Percentiles rank a stretch among this genome's conserved stretches.
Conservation (phyloP, 2,888 invertebrate species). For the Pristionchus exspectatus region DNA sequence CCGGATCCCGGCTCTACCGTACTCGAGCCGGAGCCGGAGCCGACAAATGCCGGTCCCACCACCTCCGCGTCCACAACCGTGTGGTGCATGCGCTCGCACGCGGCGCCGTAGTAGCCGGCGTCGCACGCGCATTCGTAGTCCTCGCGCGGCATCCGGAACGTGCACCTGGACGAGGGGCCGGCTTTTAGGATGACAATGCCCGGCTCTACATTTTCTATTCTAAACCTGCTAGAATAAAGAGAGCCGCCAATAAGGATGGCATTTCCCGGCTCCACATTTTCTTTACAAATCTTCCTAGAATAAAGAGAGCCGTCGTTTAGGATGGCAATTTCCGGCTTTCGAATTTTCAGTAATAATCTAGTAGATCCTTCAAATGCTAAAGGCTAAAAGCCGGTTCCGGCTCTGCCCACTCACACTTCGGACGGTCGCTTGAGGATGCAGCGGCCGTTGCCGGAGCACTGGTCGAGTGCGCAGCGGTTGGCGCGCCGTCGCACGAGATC, state of each 20-base stretch:
- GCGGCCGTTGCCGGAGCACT: slow-evolving; percentile 53
- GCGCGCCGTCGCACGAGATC: slow-evolving; percentile 53
- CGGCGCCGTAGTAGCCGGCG: slow-evolving; percentile 35
- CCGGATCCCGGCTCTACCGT: slow-evolving; percentile 1
- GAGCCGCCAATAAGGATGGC: too few species aligned
- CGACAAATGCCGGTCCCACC: background rate
- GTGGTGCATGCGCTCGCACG: slow-evolving; percentile 46
- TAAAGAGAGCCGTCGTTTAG: too few species aligned
- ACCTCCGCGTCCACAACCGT: background rate
- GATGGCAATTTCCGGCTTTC: background rate
- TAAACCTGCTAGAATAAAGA: too few species aligned
- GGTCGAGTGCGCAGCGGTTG: slow-evolving; percentile 44
- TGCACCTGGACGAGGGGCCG: slow-evolving; percentile 43
- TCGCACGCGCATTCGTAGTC: slow-evolving; percentile 51
- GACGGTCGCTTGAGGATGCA: slow-evolving; percentile 41
- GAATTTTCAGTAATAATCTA: background rate
- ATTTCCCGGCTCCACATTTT: background rate
- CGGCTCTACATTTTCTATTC: background rate
- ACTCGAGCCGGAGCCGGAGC: slow-evolving; percentile 10
- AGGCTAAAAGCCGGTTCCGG: background rate
- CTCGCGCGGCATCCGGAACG: slow-evolving; percentile 44
- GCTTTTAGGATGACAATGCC: background rate
- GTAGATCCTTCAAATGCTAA: background rate
- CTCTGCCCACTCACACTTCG: slow-evolving; percentile 24
- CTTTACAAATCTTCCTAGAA: too few species aligned